Percentiles rank a stretch among this genome's conserved stretches.
Conservation (phyloP, 1,140 invertebrate genomes). For the Orchesella cincta region DNA sequence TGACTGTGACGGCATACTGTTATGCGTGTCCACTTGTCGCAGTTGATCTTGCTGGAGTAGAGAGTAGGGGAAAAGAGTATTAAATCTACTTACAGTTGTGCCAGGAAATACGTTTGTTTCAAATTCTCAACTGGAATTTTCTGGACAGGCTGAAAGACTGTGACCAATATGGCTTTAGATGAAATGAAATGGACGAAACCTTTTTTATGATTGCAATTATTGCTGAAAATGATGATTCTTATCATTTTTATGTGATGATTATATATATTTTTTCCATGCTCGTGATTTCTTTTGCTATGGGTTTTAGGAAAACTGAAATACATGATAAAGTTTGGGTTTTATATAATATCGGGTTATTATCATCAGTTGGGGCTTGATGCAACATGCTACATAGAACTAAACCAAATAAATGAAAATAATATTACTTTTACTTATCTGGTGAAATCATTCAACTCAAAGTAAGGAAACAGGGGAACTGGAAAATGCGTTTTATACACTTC, state of each 20-base stretch:
- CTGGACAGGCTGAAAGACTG: neutral
- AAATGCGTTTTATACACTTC: too few species aligned
- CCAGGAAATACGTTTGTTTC: neutral
- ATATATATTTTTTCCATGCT: neutral
- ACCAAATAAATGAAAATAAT: too few species aligned
- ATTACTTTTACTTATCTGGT: too few species aligned
- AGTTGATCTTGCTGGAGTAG: neutral
- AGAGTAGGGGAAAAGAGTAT: too few species aligned
- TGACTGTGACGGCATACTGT: neutral
- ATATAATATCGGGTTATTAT: too few species aligned
- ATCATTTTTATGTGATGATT: neutral
- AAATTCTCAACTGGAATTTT: neutral
- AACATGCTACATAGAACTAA: too few species aligned
- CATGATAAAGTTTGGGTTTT: too few species aligned
- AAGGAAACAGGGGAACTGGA: too few species aligned
- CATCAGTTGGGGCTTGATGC: too few species aligned
- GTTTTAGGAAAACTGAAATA: neutral
- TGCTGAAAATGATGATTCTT: conserved; percentile 3
- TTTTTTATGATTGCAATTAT: neutral
- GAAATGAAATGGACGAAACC: neutral
- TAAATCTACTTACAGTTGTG: too few species aligned
- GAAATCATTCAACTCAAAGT: too few species aligned
- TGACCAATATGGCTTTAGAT: neutral
- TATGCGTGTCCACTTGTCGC: neutral
- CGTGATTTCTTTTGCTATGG: neutral